These are phyloP conservation scores for Epinephelus fuscoguttatus DNA, from an alignment of 2,113 vertebrate species.

Conservation along the genomic window DNA sequence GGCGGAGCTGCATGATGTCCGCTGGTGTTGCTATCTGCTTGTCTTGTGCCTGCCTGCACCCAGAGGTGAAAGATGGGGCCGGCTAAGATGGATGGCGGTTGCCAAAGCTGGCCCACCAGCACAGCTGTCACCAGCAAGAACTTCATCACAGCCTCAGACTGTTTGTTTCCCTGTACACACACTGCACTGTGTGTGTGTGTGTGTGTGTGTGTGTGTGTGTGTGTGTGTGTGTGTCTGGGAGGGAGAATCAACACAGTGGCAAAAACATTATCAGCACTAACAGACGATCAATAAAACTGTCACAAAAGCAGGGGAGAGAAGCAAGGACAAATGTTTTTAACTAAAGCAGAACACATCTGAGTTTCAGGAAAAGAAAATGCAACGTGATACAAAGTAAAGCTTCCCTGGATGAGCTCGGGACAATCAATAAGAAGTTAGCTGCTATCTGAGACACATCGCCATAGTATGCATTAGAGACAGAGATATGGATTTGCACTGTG, in stretches of 20 bases:
- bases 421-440: constrained; percentile 7
- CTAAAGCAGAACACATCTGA: background rate
- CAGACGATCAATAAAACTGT: constrained; percentile 51
- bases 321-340: constrained; percentile 16
- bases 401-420: background rate
- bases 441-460: too few species aligned
- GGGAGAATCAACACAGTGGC: constrained; percentile 23
- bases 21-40: constrained; percentile 34
- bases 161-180: constrained; percentile 3
- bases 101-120: constrained; percentile 36
- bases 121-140: constrained; percentile 53
- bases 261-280: constrained; percentile 60
- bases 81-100: constrained; percentile 61
- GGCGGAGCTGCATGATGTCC: constrained; percentile 17
- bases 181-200: background rate
- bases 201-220: constrained; percentile 2
- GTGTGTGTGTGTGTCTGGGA: background rate
- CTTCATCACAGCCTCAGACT: constrained; percentile 54
- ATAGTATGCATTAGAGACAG: background rate
- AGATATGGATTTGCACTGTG: background rate
- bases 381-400: constrained; percentile 13
- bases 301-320: constrained; percentile 2
- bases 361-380: constrained; percentile 4
- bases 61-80: constrained; percentile 43
- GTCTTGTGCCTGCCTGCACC: constrained; percentile 29